A percentile compares a stretch with the other conserved stretches of the same genome.
Conservation (phyloP, 2,888 invertebrate genomes). For the Colostygia pectinataria region DNA sequence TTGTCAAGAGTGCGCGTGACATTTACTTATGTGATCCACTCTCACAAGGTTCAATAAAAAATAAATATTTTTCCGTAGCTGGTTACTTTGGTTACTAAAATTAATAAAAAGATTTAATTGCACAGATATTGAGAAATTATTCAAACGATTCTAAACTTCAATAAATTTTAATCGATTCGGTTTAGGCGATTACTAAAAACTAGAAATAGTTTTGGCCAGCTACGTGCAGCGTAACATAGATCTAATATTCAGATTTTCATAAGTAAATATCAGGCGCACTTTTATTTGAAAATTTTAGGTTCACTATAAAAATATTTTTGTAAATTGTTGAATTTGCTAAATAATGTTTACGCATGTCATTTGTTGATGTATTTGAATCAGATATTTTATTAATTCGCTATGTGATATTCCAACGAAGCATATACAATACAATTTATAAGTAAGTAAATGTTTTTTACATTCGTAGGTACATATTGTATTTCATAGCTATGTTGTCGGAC, state of each 20-base stretch:
- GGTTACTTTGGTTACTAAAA: too few relatives aligned
- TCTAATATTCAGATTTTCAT: too few relatives aligned
- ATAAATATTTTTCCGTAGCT: too few relatives aligned
- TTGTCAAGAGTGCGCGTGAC: background rate
- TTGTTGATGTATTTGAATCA: background rate
- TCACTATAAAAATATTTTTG: slow-evolving; percentile 9
- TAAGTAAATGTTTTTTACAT: slow-evolving; percentile 1
- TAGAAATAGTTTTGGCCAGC: too few relatives aligned
- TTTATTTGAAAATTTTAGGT: background rate
- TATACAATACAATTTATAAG: background rate
- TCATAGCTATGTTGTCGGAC: slow-evolving; percentile 7
- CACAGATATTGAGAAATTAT: too few relatives aligned
- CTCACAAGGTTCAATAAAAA: too few relatives aligned
- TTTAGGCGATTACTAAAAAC: too few relatives aligned
- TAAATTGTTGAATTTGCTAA: slow-evolving; percentile 21
- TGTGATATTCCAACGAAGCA: slow-evolving; percentile 40
- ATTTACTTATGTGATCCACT: background rate
- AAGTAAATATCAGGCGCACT: background rate
- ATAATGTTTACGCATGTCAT: slow-evolving; percentile 5
- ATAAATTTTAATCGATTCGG: too few relatives aligned
- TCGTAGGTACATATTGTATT: slow-evolving; percentile 16
- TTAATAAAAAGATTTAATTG: too few relatives aligned
- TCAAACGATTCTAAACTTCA: too few relatives aligned
- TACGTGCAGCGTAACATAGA: too few relatives aligned
- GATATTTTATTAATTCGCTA: slow-evolving; percentile 7